Evolutionary conservation across 2,797 vertebrate genomes (phyloP).

Genomic region (Sciurus carolinensis): DNA sequence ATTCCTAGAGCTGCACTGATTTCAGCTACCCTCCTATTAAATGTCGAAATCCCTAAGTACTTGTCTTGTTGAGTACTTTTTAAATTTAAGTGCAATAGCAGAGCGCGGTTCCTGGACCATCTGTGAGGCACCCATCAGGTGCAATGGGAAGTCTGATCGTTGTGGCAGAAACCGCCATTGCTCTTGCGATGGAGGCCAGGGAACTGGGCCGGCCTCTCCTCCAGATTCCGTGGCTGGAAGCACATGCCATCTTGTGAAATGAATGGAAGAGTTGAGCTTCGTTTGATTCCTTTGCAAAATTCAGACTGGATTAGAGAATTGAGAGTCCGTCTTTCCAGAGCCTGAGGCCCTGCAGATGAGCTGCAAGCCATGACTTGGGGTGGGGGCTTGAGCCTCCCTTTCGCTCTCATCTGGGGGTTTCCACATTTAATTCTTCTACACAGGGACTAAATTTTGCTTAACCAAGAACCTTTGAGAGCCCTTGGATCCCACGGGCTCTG

Average conservation of each 20-base stretch:
- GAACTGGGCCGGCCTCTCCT: not conserved
- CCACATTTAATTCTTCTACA: no score
- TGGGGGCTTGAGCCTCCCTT: no score
- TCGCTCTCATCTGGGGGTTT: no score
- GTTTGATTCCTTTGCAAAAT: not conserved
- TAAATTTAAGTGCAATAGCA: not conserved
- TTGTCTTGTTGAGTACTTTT: not conserved
- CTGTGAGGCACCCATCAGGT: not conserved
- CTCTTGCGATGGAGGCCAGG: fast-evolving
- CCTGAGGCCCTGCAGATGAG: no score
- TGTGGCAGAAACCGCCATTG: no score
- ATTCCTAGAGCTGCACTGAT: not conserved
- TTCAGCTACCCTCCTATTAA: not conserved
- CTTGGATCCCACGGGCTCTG: not conserved
- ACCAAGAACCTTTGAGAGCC: not conserved
- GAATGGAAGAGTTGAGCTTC: no score
- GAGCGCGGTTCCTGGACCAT: not conserved
- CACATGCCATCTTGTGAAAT: not conserved
- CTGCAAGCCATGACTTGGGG: no score
- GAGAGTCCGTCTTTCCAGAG: fast-evolving
- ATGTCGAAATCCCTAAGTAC: not conserved
- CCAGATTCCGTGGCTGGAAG: not conserved
- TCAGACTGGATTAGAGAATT: not conserved
- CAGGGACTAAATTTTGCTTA: no score
- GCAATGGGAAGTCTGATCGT: not conserved